Evolutionary conservation across 2,888 invertebrate genomes (phyloP).

Genomic region (Aplocera efformata): DNA sequence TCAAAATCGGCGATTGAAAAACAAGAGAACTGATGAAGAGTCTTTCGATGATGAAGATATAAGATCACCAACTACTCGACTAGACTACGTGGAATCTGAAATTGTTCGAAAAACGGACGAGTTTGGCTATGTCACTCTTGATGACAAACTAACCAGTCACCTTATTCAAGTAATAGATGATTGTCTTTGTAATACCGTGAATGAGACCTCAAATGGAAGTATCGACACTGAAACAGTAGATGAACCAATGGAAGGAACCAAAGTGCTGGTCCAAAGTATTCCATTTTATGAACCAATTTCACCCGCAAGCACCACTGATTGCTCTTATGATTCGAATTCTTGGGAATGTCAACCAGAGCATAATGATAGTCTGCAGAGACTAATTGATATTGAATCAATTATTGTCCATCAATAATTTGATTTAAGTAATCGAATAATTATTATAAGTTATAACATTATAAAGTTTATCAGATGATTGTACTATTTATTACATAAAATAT

Average conservation of each 20-base stretch:
- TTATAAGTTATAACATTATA: too few species aligned
- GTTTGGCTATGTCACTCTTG: conserved; percentile 48
- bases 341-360: conserved; percentile 27
- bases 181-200: conserved; percentile 19
- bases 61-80: conserved; percentile 21
- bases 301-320: conserved; percentile 41
- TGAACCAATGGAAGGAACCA: conserved; percentile 13
- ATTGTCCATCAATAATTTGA: too few species aligned
- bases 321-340: conserved; percentile 33
- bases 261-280: conserved; percentile 13
- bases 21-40: conserved; percentile 69
- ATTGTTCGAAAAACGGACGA: conserved; percentile 44
- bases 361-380: conserved; percentile 33
- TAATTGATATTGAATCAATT: conserved; percentile 36
- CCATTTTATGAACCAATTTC: conserved; percentile 55
- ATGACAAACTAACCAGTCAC: conserved; percentile 41
- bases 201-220: conserved; percentile 10
- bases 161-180: conserved; percentile 42
- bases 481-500: too few species aligned
- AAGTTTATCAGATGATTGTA: too few species aligned
- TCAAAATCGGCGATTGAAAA: conserved; percentile 86
- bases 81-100: conserved; percentile 45
- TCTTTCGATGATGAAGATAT: conserved; percentile 8
- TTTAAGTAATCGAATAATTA: too few species aligned
- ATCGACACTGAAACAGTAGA: conserved; percentile 5